Percentiles rank a stretch among this genome's conserved stretches.
phyloP scores from a whole-genome alignment of 1,140 invertebrate species.

The Drosophila nigrodunni region DNA sequence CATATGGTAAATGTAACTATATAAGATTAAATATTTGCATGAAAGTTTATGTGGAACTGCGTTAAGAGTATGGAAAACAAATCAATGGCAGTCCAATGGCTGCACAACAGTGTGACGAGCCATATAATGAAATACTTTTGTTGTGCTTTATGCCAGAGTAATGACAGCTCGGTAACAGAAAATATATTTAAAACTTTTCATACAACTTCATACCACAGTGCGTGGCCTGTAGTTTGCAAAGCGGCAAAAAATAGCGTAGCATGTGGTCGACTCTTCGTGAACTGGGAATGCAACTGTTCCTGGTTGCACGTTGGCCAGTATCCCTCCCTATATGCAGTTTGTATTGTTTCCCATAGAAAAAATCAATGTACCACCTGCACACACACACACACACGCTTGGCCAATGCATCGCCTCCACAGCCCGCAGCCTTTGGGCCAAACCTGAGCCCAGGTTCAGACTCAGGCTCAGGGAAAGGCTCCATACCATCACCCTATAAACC shows the following conservation, averaged over 20 bases:
- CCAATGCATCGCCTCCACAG: slow-evolving; percentile 41
- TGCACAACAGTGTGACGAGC: background rate
- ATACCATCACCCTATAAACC: background rate
- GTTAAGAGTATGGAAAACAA: background rate
- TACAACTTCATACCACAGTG: slow-evolving; percentile 12
- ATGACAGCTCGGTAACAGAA: no score
- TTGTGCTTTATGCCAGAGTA: no score
- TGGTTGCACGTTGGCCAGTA: background rate
- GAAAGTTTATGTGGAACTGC: background rate
- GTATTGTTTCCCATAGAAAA: slow-evolving; percentile 49
- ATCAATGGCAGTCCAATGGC: background rate
- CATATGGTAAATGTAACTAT: background rate
- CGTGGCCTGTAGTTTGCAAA: slow-evolving; percentile 58
- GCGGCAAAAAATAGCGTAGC: slow-evolving; percentile 55
- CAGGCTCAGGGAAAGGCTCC: background rate
- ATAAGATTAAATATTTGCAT: background rate
- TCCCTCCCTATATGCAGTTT: slow-evolving; percentile 20
- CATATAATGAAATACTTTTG: no score
- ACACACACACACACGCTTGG: slow-evolving; percentile 48
- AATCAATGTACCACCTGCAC: slow-evolving; percentile 64
- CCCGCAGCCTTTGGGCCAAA: slow-evolving; percentile 14
- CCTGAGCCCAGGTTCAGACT: slow-evolving; percentile 1
- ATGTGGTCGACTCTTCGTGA: slow-evolving; percentile 60
- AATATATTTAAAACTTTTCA: background rate
- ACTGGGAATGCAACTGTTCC: slow-evolving; percentile 4